Conservation (phyloP, 1,140 invertebrate genomes). For the Drosophila littoralis region DNA sequence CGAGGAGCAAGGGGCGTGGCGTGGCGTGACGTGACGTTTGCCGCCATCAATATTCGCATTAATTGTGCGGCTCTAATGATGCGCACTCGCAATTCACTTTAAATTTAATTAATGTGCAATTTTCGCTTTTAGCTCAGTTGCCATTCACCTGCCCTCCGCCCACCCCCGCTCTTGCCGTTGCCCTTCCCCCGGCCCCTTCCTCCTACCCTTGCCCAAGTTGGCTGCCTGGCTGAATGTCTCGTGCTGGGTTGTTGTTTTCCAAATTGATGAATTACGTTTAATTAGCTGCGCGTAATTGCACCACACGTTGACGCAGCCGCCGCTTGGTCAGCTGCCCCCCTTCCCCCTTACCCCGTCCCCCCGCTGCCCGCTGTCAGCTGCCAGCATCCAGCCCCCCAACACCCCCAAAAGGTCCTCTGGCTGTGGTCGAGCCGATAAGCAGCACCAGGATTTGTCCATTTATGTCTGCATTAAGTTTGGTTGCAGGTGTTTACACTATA, state of each 20-base stretch:
- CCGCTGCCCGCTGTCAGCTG: no score
- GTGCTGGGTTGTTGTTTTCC: constrained; percentile 29
- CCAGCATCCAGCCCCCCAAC: neutral
- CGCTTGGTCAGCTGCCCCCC: constrained; percentile 8
- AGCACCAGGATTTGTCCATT: constrained; percentile 8
- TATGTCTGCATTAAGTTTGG: constrained; percentile 24
- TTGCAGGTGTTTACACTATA: constrained; percentile 7
- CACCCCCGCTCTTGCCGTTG: neutral
- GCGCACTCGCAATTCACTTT: constrained; percentile 63
- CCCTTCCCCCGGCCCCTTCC: neutral
- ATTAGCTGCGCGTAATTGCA: constrained; percentile 57
- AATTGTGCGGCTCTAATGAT: constrained; percentile 75
- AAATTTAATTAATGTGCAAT: constrained; percentile 76
- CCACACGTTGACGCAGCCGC: constrained; percentile 30
- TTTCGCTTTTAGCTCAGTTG: constrained; percentile 69
- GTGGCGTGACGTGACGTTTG: neutral
- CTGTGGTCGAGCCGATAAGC: constrained; percentile 34
- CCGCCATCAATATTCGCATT: constrained; percentile 60
- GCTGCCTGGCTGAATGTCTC: neutral
- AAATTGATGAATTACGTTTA: constrained; percentile 70
- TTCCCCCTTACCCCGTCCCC: neutral
- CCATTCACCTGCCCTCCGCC: constrained; percentile 30
- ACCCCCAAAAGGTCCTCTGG: neutral
- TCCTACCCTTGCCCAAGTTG: neutral
- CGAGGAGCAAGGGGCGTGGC: neutral